phyloP scores from a whole-genome alignment of 2,113 vertebrate genomes.

The Bungarus multicinctus region DNA sequence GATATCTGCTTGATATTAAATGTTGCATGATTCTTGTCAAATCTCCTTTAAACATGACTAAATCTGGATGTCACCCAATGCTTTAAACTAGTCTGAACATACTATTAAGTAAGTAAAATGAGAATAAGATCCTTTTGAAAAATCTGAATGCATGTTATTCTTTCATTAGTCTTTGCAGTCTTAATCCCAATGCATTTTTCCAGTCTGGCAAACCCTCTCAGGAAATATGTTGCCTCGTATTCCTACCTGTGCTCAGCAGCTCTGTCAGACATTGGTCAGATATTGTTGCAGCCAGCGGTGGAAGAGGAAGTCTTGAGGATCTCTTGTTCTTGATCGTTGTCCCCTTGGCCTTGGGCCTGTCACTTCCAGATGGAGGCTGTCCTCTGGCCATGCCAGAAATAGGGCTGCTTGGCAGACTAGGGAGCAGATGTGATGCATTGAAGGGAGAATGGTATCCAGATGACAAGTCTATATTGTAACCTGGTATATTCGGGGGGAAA shows the following conservation, averaged over 20 bases:
- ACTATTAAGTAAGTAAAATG: background rate
- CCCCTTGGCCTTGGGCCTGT: slow-evolving; percentile 67
- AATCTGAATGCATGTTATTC: background rate
- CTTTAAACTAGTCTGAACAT: background rate
- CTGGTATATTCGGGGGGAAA: slow-evolving; percentile 44
- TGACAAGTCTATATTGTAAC: slow-evolving; percentile 56
- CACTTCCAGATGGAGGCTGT: slow-evolving; percentile 37
- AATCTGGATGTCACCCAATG: background rate
- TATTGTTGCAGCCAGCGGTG: background rate
- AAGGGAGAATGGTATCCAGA: slow-evolving; percentile 49
- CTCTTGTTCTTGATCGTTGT: slow-evolving; percentile 45
- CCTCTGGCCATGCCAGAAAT: slow-evolving; percentile 27
- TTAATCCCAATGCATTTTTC: background rate
- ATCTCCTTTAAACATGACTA: background rate
- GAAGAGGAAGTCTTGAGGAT: background rate
- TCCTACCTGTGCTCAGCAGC: slow-evolving; percentile 75
- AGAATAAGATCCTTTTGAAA: background rate
- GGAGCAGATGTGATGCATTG: slow-evolving; percentile 50
- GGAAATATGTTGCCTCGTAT: fast-evolving
- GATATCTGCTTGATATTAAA: background rate
- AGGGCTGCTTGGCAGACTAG: background rate
- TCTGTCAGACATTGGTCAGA: slow-evolving; percentile 77
- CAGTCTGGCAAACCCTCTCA: background rate
- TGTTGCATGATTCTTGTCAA: background rate
- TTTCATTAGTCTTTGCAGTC: background rate